Evolutionary conservation across 2,113 vertebrate genomes (phyloP).

Genomic region (Sinosuthora webbiana): DNA sequence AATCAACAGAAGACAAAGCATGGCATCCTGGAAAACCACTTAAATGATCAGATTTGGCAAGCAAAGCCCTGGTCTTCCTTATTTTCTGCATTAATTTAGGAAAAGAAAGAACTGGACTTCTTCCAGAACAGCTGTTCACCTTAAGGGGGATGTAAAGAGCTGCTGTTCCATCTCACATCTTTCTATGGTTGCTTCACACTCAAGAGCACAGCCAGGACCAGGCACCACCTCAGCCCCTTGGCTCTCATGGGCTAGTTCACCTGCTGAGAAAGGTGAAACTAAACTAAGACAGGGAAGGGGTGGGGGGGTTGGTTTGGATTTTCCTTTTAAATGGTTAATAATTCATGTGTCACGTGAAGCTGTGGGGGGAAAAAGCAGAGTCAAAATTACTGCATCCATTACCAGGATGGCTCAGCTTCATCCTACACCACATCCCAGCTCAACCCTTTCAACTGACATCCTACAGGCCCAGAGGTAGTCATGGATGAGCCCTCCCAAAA

Average conservation of each 20-base stretch:
- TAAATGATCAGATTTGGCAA: not conserved
- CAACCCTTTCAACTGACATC: not conserved
- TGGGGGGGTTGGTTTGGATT: not conserved
- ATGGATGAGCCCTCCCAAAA: not conserved
- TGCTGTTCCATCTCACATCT: not conserved
- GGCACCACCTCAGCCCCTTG: not conserved
- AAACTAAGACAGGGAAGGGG: not conserved
- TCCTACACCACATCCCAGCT: not conserved
- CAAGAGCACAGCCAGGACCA: not conserved
- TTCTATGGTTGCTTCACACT: not conserved
- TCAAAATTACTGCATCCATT: not conserved
- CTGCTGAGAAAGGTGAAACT: not conserved
- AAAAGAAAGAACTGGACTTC: not conserved
- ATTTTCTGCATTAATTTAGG: not conserved
- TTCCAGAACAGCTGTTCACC: not conserved
- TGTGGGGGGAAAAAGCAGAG: not conserved
- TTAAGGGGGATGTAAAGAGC: not conserved
- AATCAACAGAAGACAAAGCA: conserved; percentile 19
- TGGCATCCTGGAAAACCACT: not conserved
- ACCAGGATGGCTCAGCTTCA: not conserved
- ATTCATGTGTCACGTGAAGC: not conserved
- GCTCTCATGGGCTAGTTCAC: not conserved
- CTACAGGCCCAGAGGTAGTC: not conserved
- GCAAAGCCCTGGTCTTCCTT: not conserved
- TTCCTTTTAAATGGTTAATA: not conserved